Evolutionary conservation across 2,797 vertebrate genomes (phyloP).

Genomic region (Cichlasoma orientale): DNA sequence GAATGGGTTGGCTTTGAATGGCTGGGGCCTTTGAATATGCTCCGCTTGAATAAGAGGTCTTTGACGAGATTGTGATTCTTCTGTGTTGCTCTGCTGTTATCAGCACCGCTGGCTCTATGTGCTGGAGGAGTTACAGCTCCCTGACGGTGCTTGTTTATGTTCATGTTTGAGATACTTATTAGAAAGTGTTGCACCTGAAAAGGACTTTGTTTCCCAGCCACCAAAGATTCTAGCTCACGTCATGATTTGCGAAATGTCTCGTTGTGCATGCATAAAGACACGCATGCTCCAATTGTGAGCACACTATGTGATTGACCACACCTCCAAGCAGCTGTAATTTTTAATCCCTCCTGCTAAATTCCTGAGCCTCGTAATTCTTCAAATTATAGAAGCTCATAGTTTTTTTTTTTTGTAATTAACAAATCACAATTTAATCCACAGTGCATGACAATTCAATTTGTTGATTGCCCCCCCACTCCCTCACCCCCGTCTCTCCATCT

Average conservation of each 20-base stretch:
- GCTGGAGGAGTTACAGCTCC: conserved; percentile 15
- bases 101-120: conserved; percentile 24
- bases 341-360: conserved; percentile 87
- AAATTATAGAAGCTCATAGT: conserved; percentile 86
- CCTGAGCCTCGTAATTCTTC: conserved; percentile 89
- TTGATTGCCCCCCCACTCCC: conserved; percentile 88
- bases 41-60: conserved; percentile 58
- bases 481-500: conserved; percentile 75
- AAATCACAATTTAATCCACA: conserved; percentile 97
- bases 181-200: background rate
- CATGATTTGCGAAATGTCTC: background rate
- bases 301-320: conserved; percentile 23
- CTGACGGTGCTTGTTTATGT: conserved; percentile 22
- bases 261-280: background rate
- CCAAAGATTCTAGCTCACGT: background rate
- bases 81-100: conserved; percentile 48
- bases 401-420: conserved; percentile 97
- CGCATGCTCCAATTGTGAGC: background rate
- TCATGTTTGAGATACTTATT: conserved; percentile 33
- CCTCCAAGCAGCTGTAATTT: conserved; percentile 59
- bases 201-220: background rate
- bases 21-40: conserved; percentile 58
- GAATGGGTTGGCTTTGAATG: conserved; percentile 63
- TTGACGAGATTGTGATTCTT: conserved; percentile 64
- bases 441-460: conserved; percentile 99